Evolutionary conservation across 2,888 invertebrate species (phyloP).

Genomic region (Pomacea canaliculata): DNA sequence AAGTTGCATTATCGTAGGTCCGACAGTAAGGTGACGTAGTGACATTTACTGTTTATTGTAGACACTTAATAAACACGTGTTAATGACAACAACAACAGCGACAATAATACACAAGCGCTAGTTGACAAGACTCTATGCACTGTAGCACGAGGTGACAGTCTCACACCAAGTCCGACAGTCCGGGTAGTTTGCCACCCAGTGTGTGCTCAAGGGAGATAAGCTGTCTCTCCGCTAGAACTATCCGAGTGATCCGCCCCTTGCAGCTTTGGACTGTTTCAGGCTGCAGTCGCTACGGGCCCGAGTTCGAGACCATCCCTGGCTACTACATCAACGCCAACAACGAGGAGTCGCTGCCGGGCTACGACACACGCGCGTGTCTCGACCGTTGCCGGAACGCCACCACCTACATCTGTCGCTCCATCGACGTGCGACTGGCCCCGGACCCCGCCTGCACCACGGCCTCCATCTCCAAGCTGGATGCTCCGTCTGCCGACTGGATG

Average conservation of each 20-base stretch:
- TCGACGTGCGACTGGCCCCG: neutral
- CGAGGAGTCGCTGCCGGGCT: neutral
- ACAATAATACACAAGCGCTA: no score
- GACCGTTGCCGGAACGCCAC: conserved; percentile 9
- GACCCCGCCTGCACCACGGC: conserved; percentile 8
- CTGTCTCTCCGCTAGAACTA: no score
- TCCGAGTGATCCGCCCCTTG: no score
- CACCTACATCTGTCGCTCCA: conserved; percentile 10
- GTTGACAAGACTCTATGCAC: no score
- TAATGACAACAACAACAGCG: no score
- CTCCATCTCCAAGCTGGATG: conserved; percentile 10
- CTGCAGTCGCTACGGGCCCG: conserved; percentile 9
- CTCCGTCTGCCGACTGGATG: neutral
- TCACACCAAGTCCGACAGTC: no score
- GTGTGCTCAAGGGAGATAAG: neutral
- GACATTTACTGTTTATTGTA: no score
- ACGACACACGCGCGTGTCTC: neutral
- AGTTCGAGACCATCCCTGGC: conserved; percentile 12
- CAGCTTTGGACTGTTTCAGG: neutral
- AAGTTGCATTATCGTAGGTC: no score
- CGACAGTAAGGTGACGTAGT: no score
- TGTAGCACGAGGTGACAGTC: no score
- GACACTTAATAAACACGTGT: no score
- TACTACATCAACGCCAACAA: conserved; percentile 17
- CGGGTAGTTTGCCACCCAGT: no score